phyloP scores from a whole-genome alignment of 2,888 invertebrate species.

The Seira ritae region DNA sequence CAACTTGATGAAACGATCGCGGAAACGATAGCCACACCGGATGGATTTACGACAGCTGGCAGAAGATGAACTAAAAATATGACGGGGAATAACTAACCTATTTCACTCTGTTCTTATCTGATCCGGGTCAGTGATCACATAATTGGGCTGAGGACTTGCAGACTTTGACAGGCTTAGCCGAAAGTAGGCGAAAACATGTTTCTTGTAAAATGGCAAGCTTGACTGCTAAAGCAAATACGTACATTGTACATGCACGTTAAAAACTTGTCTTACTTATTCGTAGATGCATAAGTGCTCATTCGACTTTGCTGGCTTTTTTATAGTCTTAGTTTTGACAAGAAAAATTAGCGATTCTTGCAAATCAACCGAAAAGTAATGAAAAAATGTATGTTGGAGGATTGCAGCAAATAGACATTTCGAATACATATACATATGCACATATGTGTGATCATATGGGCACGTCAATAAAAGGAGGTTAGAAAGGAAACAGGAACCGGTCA shows the following conservation, averaged over 20 bases:
- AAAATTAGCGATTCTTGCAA: no score
- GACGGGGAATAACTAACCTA: constrained; percentile 32
- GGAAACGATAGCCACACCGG: not conserved
- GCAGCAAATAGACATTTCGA: not conserved
- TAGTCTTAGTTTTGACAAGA: no score
- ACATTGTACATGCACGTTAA: no score
- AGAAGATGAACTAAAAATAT: constrained; percentile 20
- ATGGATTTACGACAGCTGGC: constrained; percentile 9
- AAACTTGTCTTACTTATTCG: no score
- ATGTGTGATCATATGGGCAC: no score
- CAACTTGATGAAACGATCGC: not conserved
- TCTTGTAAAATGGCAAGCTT: not conserved
- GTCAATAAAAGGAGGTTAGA: constrained; percentile 16
- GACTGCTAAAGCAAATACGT: no score
- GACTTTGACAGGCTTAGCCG: not conserved
- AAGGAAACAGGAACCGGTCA: constrained; percentile 36
- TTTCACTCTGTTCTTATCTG: constrained; percentile 8
- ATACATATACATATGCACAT: not conserved
- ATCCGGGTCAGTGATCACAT: constrained; percentile 40
- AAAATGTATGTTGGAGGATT: no score
- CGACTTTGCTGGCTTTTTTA: no score
- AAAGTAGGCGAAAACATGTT: not conserved
- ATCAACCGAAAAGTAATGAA: no score
- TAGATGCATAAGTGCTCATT: no score
- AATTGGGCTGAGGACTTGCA: not conserved